Evolutionary conservation across 1,140 invertebrate genomes (phyloP), one percentile per base, ranked within the genome.

Genomic region (Leguminivora glycinivorella): DNA sequence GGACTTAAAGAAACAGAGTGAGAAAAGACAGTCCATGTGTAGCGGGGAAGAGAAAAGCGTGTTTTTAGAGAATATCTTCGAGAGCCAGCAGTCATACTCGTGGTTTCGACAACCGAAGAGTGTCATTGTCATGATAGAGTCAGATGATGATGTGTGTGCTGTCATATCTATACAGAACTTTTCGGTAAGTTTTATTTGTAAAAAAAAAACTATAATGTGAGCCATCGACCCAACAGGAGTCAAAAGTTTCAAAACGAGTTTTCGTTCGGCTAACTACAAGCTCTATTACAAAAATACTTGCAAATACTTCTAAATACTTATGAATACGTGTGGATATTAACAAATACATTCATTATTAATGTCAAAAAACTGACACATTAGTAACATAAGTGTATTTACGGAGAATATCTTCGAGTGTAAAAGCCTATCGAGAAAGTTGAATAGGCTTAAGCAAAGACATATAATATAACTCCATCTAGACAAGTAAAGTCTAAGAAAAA

Each of bases 141-240:
- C 96, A 0, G 81, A 93, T 40, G 94, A 95, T 82, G 89, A 93
- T 26, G 89, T 93, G 7, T 96, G 96, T 80, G 94, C 95, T 85
- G 93, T 94, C 6, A 92, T 96, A 3, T 96, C 95, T 24, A 94
- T 96, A 78, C 96, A 96, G 83, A 95, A 95, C 83, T 92, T 93
- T 56, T 93, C 93, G 73, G 95, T 96, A 90, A 93, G 93, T 92
- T n/a, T 52, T 70, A 7, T 38, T 38, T 10, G 34, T 1, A n/a
- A 43, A 17, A n/a, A 43, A 17, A 3, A 10, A 2, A 3, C 1
- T 43, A 17, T 6, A 38, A 1, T 38, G 10, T 38, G 4, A 29
- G 26, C 26, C 26, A 29, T 29, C 26, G 2, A 3, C 26, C 26
- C 26, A 29, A 29, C 2, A 29, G 2, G 2, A 29, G 5, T 3